Evolutionary conservation across 2,888 invertebrate genomes (phyloP).

Genomic region (Acanthacorydalis orientalis): DNA sequence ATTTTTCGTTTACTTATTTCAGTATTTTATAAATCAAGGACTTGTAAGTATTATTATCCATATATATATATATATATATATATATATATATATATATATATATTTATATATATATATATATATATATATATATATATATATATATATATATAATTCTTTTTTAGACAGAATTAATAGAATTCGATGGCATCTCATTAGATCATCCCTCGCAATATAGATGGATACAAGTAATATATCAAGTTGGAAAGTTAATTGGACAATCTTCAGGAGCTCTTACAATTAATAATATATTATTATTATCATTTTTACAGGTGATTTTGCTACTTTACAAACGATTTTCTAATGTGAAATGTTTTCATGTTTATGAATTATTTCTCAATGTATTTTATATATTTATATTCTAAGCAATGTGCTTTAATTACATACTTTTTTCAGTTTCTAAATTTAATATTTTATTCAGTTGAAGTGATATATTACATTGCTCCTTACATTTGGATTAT

Average conservation of each 20-base stretch:
- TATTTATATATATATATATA: too few relatives aligned
- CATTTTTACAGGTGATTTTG: conserved; percentile 36
- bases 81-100: too few relatives aligned
- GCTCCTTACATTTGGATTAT: conserved; percentile 39
- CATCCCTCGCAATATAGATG: conserved; percentile 49
- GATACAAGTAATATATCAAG: conserved; percentile 56
- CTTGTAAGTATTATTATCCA: conserved; percentile 31
- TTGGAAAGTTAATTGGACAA: conserved; percentile 58
- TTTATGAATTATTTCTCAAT: too few relatives aligned
- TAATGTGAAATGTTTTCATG: too few relatives aligned
- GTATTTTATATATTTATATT: too few relatives aligned
- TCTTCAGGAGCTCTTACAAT: conserved; percentile 52
- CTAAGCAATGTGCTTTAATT: too few relatives aligned
- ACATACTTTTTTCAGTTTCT: conserved; percentile 1
- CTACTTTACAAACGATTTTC: too few relatives aligned
- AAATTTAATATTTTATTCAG: conserved; percentile 13
- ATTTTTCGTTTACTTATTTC: conserved; percentile 50
- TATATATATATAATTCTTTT: not conserved
- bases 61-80: not conserved
- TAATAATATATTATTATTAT: conserved; percentile 43
- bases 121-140: too few relatives aligned
- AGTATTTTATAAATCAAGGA: conserved; percentile 67
- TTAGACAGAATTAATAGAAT: conserved; percentile 41
- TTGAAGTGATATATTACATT: conserved; percentile 33
- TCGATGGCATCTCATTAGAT: conserved; percentile 33